Base-by-base conservation (phyloP, 2,888 invertebrate genomes). In the Oscheius sp. region DNA sequence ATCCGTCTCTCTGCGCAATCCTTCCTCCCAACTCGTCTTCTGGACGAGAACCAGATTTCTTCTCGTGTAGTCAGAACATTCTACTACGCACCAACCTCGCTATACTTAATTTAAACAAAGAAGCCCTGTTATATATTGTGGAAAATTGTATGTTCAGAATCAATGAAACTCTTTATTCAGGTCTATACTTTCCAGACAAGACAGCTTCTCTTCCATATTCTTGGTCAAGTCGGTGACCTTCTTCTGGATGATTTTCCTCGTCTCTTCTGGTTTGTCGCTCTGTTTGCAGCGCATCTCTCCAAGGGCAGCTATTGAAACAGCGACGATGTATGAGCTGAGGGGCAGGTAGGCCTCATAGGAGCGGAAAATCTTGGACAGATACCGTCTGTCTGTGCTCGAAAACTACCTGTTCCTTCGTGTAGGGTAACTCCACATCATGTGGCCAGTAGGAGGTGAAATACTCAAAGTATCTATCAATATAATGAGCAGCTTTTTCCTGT, bases 21-120 rank as follows among this genome's bases (percentile, higher is more conserved):
- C 33, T 33, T 11, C 58, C 5, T 42, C 13, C 48, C 63, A 21
- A 21, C 21, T 63, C 63, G 63, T 63, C 63, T 63, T 63, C 63
- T 5, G 21, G 63, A 63, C 63, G 63, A 63, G 63, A 63, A n/a
- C 63, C 29, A 10, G 29, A 42, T 48, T 60, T 33, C 37, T n/a
- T 35, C 32, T 13, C 32, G 60, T 50, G 63, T 63, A 63, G 63
- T 63, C 63, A 63, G 63, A 47, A 60, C 29, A 33, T 48, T 63
- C 48, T 63, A 63, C 63, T 63, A 63, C 63, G 63, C 63, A 63
- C n/a, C 33, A 33, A 58, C 33, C 13, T 42, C 42, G 42, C n/a
- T 60, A 60, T 60, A 60, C 60, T 60, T 60, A 60, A 60, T 42
- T 42, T 0, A 42, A 42, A 42, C 21, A 21, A 21, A 21, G 21